phyloP scores from a whole-genome alignment of 2,797 vertebrate species.

The Sebastes melanostomus region DNA sequence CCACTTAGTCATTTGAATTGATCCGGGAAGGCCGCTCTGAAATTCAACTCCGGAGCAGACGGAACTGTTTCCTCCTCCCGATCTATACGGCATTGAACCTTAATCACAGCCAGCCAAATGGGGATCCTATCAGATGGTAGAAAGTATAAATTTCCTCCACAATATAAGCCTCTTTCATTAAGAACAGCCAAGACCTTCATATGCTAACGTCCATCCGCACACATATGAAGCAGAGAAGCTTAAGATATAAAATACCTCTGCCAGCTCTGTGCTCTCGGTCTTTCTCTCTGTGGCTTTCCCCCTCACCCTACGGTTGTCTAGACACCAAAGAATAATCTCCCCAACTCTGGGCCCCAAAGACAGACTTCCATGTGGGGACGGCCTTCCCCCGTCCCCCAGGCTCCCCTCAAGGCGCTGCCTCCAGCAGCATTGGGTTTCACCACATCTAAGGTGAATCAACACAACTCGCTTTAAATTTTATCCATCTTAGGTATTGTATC shows the following conservation, averaged over 20 bases:
- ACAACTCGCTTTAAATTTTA: conserved; percentile 40
- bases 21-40: conserved; percentile 44
- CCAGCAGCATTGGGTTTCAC: conserved; percentile 55
- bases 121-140: conserved; percentile 39
- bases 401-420: conserved; percentile 21
- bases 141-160: conserved; percentile 25
- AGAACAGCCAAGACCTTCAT: conserved; percentile 26
- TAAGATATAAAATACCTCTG: conserved; percentile 46
- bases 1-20: conserved; percentile 57
- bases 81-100: conserved; percentile 31
- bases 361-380: conserved; percentile 51
- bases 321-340: conserved; percentile 62
- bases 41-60: conserved; percentile 49
- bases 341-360: conserved; percentile 65
- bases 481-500: conserved; percentile 54
- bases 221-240: conserved; percentile 34
- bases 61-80: conserved; percentile 29
- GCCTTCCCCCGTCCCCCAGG: conserved; percentile 12
- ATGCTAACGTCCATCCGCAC: conserved; percentile 29
- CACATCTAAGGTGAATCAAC: conserved; percentile 58
- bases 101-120: conserved; percentile 32
- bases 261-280: conserved; percentile 9
- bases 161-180: conserved; percentile 57
- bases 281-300: conserved; percentile 31
- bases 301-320: conserved; percentile 52